A percentile compares a stretch with the other conserved stretches of the same genome.
Evolutionary conservation across 2,888 invertebrate genomes (phyloP).

Genomic region (Cantharis lateralis): DNA sequence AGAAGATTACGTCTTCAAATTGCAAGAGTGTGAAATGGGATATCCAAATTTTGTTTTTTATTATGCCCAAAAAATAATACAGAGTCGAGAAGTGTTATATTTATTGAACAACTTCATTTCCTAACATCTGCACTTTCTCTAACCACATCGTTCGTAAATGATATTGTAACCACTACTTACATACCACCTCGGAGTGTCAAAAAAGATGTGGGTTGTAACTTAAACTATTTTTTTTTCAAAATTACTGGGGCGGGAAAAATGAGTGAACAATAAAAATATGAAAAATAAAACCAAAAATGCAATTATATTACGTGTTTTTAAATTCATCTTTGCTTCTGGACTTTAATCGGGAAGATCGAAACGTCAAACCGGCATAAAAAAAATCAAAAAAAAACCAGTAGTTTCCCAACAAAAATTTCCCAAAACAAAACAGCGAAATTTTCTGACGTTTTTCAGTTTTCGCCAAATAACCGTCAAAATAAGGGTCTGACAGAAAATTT

Average conservation of each 20-base stretch:
- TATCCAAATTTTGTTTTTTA: background rate
- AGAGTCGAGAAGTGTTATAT: background rate
- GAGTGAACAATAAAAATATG: no score
- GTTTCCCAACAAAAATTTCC: no score
- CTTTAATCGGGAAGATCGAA: no score
- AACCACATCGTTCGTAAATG: background rate
- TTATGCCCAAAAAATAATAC: background rate
- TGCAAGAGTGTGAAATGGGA: background rate
- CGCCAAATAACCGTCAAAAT: no score
- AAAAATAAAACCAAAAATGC: no score
- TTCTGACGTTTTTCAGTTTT: no score
- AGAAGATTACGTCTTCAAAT: background rate
- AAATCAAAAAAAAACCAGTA: no score
- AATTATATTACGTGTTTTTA: background rate
- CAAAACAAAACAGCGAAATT: no score
- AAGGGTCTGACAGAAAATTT: no score
- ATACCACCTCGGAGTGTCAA: background rate
- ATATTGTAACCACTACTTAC: background rate
- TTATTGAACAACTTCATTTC: background rate
- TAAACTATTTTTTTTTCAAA: background rate
- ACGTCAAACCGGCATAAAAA: no score
- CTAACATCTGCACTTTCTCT: background rate
- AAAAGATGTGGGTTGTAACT: background rate
- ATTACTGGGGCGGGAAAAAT: background rate
- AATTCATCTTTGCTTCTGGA: background rate